Percentiles rank a stretch among this genome's conserved stretches.
phyloP scores from a whole-genome alignment of 2,113 vertebrate species.

The Hystrix cristata region DNA sequence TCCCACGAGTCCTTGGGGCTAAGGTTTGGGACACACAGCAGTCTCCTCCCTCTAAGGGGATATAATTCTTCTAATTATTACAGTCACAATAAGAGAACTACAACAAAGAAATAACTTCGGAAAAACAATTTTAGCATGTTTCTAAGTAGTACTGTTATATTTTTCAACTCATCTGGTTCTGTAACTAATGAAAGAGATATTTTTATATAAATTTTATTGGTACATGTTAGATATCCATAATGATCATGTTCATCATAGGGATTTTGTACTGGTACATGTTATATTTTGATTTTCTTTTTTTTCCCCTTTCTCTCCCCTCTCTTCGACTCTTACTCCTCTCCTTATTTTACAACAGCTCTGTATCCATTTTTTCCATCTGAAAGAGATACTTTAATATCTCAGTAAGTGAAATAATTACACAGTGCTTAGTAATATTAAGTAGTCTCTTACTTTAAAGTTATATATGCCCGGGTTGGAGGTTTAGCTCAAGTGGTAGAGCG shows the following conservation, averaged over 20 bases:
- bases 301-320: too few species aligned
- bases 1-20: not conserved
- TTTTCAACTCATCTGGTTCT: not conserved
- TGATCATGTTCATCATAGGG: too few species aligned
- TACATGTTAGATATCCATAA: too few species aligned
- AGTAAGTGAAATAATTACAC: not conserved
- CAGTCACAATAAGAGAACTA: not conserved
- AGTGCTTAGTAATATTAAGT: not conserved
- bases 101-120: not conserved
- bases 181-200: not conserved
- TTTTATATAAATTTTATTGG: too few species aligned
- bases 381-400: not conserved
- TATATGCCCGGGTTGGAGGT: too few species aligned
- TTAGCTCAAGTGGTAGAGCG: too few species aligned
- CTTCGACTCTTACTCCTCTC: too few species aligned
- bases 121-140: not conserved
- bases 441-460: not conserved
- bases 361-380: too few species aligned
- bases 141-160: not conserved
- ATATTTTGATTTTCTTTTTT: too few species aligned
- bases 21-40: constrained; percentile 53
- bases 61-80: not conserved
- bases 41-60: not conserved
- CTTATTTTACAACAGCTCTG: too few species aligned
- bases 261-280: too few species aligned